Base-by-base conservation (phyloP, 2,797 vertebrate genomes). In the Poeciliopsis turneri region DNA sequence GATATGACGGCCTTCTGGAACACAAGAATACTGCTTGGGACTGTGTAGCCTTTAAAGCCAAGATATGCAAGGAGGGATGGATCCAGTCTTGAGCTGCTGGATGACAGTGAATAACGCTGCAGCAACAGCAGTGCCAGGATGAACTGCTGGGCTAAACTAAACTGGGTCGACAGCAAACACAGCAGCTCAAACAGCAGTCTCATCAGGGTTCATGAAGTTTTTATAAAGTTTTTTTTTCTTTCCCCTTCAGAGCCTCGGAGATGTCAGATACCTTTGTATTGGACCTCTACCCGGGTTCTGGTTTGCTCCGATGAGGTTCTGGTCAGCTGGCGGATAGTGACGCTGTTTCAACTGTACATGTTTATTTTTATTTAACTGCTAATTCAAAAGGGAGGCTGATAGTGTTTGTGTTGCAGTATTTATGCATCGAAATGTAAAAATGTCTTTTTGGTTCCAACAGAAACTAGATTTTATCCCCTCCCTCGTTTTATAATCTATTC, bases 1-100 rank as follows among this genome's bases (percentile, higher is more conserved):
- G 25, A 51, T 75, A 78, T 43, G 8, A 86, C 72, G 64, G 23
- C 49, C 66, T 70, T 25, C 69, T 47, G 28, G 53, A 15, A 72
- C 46, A 66, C 0, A 49, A 39, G 74, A 23, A 46, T 6, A 55
- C 66, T n/a, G 5, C 57, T 30, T 23, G 51, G 66, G 13, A 45
- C 45, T 76, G 28, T 80, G n/a, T 53, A 49, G 11, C 79, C 20
- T 53, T 74, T 79, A 80, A 15, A 43, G 41, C 41, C 41, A 11
- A 71, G 33, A 81, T 30, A 20, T 12, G 51, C 76, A 36, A 30
- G 33, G 5, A 12, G 47, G 2, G 64, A 72, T 30, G 46, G 20
- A 49, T 20, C 57, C n/a, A 71, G 55, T 18, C 23, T 47, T 75
- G 45, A 3, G 33, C 43, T 78, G 33, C 61, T 77, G 55, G 46